phyloP scores from a whole-genome alignment of 2,888 invertebrate genomes.

The Hyposoter didymator region DNA sequence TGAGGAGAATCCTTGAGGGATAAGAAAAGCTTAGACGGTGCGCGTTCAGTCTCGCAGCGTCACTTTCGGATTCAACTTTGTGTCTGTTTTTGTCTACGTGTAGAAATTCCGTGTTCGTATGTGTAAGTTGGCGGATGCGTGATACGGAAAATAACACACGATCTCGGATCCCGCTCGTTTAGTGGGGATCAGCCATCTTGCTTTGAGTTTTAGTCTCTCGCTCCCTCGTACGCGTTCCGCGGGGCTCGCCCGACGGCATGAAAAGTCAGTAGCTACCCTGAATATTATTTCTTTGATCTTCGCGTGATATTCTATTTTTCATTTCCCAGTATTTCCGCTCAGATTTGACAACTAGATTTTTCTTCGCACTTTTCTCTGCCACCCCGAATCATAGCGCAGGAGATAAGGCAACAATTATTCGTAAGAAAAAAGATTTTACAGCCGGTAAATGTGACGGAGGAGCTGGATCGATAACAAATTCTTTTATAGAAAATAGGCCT shows the following conservation, averaged over 20 bases:
- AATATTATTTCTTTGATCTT: background rate
- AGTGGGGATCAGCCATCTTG: constrained; percentile 68
- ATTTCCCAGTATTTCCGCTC: constrained; percentile 1
- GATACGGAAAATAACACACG: constrained; percentile 52
- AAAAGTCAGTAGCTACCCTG: constrained; percentile 25
- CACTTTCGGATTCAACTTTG: constrained; percentile 48
- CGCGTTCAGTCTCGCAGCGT: constrained; percentile 46
- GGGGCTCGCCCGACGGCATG: constrained; percentile 59
- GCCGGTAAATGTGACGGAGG: background rate
- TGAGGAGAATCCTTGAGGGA: constrained; percentile 61
- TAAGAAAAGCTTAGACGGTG: constrained; percentile 57
- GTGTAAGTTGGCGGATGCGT: constrained; percentile 28
- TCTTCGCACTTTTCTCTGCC: constrained; percentile 10
- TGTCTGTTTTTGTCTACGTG: constrained; percentile 1
- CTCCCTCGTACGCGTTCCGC: constrained; percentile 31
- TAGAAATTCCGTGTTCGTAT: constrained; percentile 5
- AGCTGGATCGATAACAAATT: constrained; percentile 11
- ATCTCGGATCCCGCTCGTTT: background rate
- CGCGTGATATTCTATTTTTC: background rate
- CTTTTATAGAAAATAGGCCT: background rate
- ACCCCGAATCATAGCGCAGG: background rate
- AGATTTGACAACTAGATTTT: constrained; percentile 1
- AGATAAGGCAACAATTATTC: background rate
- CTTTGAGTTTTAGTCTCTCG: constrained; percentile 48
- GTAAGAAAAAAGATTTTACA: background rate